These are phyloP conservation scores for Lycocerus yunnanus DNA, from an alignment of 2,888 invertebrate genomes.

Conservation along the genomic window DNA sequence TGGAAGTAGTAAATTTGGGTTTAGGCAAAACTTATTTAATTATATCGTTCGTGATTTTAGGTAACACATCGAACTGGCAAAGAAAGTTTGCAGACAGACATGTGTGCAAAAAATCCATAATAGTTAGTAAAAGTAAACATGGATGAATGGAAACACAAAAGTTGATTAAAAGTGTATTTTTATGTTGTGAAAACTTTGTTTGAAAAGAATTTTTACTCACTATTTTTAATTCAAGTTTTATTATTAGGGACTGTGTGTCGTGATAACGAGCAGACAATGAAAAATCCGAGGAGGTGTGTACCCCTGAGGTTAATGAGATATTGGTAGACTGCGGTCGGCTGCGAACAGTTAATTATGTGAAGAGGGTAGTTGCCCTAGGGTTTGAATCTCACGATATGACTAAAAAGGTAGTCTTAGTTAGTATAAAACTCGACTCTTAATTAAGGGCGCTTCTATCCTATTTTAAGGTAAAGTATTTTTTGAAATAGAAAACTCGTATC, in stretches of 20 bases:
- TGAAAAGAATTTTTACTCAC: neutral
- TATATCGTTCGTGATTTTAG: too few relatives aligned
- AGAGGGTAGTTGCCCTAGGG: conserved; percentile 44
- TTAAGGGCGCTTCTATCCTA: conserved; percentile 20
- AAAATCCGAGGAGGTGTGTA: conserved; percentile 43
- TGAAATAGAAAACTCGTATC: neutral
- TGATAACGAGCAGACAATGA: conserved; percentile 40
- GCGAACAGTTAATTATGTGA: conserved; percentile 50
- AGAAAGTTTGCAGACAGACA: neutral
- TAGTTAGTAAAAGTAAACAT: neutral
- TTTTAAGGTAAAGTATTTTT: conserved; percentile 6
- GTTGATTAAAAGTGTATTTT: neutral
- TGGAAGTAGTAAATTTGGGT: too few relatives aligned
- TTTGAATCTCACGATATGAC: conserved; percentile 27
- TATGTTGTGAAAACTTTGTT: neutral
- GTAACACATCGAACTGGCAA: neutral
- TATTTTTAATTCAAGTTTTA: conserved; percentile 21
- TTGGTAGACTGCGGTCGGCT: conserved; percentile 45
- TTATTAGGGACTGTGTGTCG: conserved; percentile 27
- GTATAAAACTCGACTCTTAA: conserved; percentile 26
- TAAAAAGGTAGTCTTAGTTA: conserved; percentile 30
- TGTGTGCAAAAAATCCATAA: neutral
- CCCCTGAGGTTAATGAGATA: conserved; percentile 51
- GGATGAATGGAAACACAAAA: neutral
- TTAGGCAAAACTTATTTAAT: too few relatives aligned